A percentile compares a stretch with the other conserved stretches of the same genome.
phyloP scores from a whole-genome alignment of 2,113 vertebrate species.

The Thermophis baileyi region DNA sequence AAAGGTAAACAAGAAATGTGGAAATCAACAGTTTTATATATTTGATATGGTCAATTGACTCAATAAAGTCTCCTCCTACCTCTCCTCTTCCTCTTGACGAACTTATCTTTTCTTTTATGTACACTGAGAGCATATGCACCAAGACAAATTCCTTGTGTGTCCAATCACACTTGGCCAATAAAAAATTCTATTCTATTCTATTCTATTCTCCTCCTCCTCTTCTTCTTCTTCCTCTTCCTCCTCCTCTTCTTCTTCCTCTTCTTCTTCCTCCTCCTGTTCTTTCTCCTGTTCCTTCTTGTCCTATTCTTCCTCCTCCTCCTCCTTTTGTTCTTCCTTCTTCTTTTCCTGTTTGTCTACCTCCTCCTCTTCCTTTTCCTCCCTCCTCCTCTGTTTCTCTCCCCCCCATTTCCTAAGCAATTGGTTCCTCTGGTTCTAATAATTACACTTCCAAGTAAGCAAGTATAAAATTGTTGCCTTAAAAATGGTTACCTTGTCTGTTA shows the following conservation, averaged over 20 bases:
- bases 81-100: too few relatives aligned
- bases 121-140: too few relatives aligned
- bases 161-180: too few relatives aligned
- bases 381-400: not conserved
- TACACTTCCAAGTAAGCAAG: not conserved
- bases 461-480: not conserved
- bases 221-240: too few relatives aligned
- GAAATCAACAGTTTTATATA: not conserved
- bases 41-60: not conserved
- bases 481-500: not conserved
- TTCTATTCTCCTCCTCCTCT: too few relatives aligned
- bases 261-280: too few relatives aligned
- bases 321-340: not conserved
- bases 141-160: too few relatives aligned
- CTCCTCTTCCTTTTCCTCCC: not conserved
- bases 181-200: too few relatives aligned
- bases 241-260: not conserved
- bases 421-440: not conserved
- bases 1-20: not conserved
- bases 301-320: not conserved
- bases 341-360: not conserved
- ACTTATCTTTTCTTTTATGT: too few relatives aligned
- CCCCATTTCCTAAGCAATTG: not conserved
- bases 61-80: not conserved
- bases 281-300: too few relatives aligned